phyloP scores from a whole-genome alignment of 2,888 invertebrate genomes.

The Thymelicus lineola region DNA sequence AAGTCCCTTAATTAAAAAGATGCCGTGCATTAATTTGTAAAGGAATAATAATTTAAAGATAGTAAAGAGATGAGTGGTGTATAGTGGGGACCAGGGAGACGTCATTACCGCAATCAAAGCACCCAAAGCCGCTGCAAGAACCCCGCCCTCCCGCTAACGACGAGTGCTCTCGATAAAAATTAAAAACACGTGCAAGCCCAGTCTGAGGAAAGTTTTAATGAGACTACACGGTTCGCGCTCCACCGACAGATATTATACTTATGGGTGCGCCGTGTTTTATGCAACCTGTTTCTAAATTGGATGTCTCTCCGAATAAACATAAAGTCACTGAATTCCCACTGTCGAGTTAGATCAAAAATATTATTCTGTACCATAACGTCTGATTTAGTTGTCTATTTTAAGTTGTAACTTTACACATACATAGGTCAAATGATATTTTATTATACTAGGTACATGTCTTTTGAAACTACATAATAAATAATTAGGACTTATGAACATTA shows the following conservation, averaged over 20 bases:
- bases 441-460: too few species aligned
- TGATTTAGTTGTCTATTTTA: neutral
- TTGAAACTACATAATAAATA: too few species aligned
- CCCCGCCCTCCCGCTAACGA: constrained; percentile 68
- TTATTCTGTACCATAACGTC: neutral
- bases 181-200: constrained; percentile 84
- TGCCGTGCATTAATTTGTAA: constrained; percentile 69
- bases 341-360: constrained; percentile 18
- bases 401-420: too few species aligned
- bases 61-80: constrained; percentile 69
- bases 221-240: constrained; percentile 74
- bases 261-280: constrained; percentile 42
- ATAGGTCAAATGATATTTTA: too few species aligned
- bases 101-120: constrained; percentile 85
- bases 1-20: constrained; percentile 61
- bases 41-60: constrained; percentile 79
- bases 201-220: constrained; percentile 85
- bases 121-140: constrained; percentile 65
- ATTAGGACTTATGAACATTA: too few species aligned
- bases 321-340: constrained; percentile 27
- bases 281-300: constrained; percentile 44
- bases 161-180: constrained; percentile 85
- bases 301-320: constrained; percentile 39
- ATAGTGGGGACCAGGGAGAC: constrained; percentile 60
- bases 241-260: constrained; percentile 57